Percentiles rank a stretch among this genome's conserved stretches.
Evolutionary conservation across 2,797 vertebrate genomes (phyloP).

Genomic region (Austrolebias charrua): DNA sequence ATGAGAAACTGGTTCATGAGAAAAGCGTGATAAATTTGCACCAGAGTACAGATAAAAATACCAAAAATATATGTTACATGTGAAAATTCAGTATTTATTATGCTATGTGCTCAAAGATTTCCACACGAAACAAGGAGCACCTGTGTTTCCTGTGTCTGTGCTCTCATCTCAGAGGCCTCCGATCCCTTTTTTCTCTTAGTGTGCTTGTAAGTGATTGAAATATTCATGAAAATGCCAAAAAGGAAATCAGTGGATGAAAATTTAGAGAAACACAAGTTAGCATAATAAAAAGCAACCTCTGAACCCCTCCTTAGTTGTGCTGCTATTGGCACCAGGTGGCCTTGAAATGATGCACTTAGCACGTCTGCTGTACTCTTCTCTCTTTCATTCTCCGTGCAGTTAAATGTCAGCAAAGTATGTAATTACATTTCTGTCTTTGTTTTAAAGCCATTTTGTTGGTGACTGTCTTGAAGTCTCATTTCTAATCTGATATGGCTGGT

Average conservation of each 20-base stretch:
- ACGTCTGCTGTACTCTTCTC: neutral
- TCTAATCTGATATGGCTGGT: neutral
- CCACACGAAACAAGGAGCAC: neutral
- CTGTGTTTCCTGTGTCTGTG: neutral
- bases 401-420: conserved; percentile 6
- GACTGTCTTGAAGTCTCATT: neutral
- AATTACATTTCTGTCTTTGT: neutral
- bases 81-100: neutral
- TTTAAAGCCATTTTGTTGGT: neutral
- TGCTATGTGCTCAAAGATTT: neutral
- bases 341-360: neutral
- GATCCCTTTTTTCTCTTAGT: neutral
- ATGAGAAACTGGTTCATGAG: too few species aligned
- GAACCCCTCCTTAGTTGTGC: neutral
- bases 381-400: conserved; percentile 1
- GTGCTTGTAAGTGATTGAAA: conserved; percentile 6
- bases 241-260: neutral
- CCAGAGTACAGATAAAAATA: too few species aligned
- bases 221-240: neutral
- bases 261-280: conserved; percentile 3
- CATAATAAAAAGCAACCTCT: conserved; percentile 4
- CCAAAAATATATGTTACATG: neutral
- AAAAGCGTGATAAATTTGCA: too few species aligned
- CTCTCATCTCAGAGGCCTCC: neutral
- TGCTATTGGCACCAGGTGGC: conserved; percentile 1